phyloP scores from a whole-genome alignment of 2,113 vertebrate species.

The Stomatorhinus ivindoensis region DNA sequence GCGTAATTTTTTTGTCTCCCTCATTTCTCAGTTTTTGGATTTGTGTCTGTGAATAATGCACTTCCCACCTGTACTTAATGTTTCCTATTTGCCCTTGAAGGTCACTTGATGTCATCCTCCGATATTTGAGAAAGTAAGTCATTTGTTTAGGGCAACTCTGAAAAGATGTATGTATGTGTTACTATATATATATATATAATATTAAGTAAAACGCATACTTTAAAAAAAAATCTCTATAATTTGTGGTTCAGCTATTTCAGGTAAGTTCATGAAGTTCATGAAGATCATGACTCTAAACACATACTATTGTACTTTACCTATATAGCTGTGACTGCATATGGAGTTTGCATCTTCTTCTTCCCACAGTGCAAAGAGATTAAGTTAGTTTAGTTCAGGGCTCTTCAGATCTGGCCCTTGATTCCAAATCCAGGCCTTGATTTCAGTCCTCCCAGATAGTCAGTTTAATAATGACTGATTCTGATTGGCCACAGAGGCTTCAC shows the following conservation, averaged over 20 bases:
- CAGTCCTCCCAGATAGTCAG: background rate
- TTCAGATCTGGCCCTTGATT: background rate
- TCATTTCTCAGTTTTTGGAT: no score
- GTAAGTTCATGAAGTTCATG: no score
- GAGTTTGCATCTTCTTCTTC: background rate
- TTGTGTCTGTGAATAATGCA: no score
- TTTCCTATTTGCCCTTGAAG: no score
- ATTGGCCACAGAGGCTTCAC: background rate
- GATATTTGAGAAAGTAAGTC: no score
- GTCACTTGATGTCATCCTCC: no score
- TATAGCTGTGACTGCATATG: background rate
- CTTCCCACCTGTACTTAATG: no score
- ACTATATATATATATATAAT: no score
- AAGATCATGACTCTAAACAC: background rate
- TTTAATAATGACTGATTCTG: background rate
- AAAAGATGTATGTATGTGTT: no score
- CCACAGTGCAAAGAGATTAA: background rate
- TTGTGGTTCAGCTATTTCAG: background rate
- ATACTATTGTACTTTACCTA: background rate
- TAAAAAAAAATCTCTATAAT: background rate
- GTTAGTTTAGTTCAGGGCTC: background rate
- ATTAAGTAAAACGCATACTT: background rate
- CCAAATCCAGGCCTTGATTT: background rate
- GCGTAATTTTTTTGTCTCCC: no score
- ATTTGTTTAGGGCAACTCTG: background rate